phyloP scores from a whole-genome alignment of 30 jellyfish, hydroid and myxozoan genomes.

The Cassiopea xamachana region DNA sequence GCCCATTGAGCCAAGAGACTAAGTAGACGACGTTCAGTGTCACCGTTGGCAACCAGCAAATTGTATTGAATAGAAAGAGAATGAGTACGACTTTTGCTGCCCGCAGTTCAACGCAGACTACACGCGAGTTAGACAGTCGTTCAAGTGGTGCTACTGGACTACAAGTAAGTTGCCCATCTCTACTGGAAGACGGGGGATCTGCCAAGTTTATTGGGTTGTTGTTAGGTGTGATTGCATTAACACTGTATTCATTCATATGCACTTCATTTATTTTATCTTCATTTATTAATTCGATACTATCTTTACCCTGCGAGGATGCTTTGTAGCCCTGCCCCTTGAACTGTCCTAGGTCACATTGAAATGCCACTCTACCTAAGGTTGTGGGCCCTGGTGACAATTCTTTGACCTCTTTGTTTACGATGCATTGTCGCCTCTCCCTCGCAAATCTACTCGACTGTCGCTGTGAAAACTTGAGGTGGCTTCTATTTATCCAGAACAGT shows the following conservation, averaged over 20 bases:
- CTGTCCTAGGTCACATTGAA: too few species aligned
- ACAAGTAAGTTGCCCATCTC: neutral
- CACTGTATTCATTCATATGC: too few species aligned
- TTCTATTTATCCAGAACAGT: constrained; percentile 37
- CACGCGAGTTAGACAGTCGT: constrained; percentile 49
- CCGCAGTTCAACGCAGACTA: constrained; percentile 52
- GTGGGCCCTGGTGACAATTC: neutral
- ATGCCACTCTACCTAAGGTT: too few species aligned
- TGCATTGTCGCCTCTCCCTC: neutral
- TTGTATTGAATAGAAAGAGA: constrained; percentile 36
- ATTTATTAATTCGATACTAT: too few species aligned
- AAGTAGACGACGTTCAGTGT: constrained; percentile 47
- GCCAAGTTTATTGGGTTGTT: neutral
- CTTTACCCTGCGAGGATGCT: neutral
- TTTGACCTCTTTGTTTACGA: neutral
- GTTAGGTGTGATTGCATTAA: too few species aligned
- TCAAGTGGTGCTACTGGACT: constrained; percentile 28
- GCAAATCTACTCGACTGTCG: constrained; percentile 3
- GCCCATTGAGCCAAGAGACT: constrained; percentile 36
- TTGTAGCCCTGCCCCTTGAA: too few species aligned
- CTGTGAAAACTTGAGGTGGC: constrained; percentile 29
- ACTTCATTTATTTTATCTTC: neutral
- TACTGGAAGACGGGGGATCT: neutral
- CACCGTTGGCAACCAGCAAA: constrained; percentile 72
- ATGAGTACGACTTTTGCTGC: constrained; percentile 60